Percentiles rank a stretch among this genome's conserved stretches.
Evolutionary conservation across 2,113 vertebrate genomes (phyloP).

Genomic region (Galbula dea): DNA sequence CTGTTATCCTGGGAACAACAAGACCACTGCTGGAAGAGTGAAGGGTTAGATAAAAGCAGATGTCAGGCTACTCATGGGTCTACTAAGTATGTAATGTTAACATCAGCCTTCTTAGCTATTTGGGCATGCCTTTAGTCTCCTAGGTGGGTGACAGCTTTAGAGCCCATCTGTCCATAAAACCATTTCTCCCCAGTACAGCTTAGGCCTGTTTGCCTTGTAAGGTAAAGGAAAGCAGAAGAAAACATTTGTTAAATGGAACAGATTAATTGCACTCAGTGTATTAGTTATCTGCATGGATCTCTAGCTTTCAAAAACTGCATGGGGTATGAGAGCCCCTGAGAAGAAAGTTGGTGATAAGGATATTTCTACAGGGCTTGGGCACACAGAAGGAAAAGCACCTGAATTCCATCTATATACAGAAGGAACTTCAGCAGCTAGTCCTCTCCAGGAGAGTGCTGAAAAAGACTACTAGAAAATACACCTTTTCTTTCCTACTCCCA

Average conservation of each 20-base stretch:
- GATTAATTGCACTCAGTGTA: not conserved
- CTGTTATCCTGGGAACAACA: not conserved
- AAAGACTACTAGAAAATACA: not conserved
- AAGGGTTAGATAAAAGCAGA: not conserved
- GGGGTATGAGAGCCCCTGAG: not conserved
- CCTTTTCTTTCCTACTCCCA: not conserved
- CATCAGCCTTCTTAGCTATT: not conserved
- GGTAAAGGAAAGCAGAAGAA: not conserved
- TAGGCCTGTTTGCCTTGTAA: constrained; percentile 14
- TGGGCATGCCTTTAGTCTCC: not conserved
- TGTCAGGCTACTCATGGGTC: not conserved
- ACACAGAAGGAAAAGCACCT: not conserved
- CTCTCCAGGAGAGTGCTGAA: not conserved
- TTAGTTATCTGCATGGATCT: not conserved
- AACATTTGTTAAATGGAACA: not conserved
- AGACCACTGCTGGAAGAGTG: not conserved
- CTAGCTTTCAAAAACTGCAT: not conserved
- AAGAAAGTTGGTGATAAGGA: not conserved
- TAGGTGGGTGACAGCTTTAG: not conserved
- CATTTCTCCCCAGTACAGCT: not conserved
- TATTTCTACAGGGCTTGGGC: not conserved
- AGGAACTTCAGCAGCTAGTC: not conserved
- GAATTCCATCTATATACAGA: not conserved
- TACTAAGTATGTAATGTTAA: not conserved
- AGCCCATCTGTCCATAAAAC: not conserved